Evolutionary conservation across 2,113 vertebrate species (phyloP).

Genomic region (Notiomystis cincta): DNA sequence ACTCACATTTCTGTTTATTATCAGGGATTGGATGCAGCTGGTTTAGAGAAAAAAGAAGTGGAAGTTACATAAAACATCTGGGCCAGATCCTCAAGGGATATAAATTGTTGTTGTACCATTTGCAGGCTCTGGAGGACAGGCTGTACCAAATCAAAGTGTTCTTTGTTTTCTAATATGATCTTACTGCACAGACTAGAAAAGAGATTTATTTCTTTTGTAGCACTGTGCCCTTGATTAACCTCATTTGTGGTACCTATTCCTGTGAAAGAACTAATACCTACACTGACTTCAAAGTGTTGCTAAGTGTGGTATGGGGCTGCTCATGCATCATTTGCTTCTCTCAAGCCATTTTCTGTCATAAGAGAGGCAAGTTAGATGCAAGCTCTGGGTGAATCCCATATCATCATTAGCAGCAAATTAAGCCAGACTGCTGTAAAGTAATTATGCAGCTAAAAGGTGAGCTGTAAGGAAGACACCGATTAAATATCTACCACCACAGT

Average conservation of each 20-base stretch:
- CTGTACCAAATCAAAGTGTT: not conserved
- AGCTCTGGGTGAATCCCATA: not conserved
- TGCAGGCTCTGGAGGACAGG: not conserved
- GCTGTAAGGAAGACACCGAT: not conserved
- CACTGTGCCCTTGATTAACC: not conserved
- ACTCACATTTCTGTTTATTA: not conserved
- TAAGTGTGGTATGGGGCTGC: not conserved
- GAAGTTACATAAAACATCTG: not conserved
- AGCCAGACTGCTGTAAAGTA: not conserved
- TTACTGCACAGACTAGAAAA: not conserved
- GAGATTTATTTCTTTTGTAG: not conserved
- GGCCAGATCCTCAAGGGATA: not conserved
- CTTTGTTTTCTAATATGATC: not conserved
- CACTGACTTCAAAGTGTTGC: not conserved
- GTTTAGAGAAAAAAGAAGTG: not conserved
- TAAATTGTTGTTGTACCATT: not conserved
- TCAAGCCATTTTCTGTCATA: conserved; percentile 7
- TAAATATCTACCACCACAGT: not conserved
- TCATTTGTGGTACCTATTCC: not conserved
- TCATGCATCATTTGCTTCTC: not conserved
- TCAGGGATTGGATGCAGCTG: not conserved
- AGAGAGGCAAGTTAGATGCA: not conserved
- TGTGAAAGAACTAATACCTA: not conserved
- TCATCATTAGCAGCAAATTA: conserved; percentile 7
- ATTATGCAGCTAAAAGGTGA: not conserved